A percentile compares a stretch with the other conserved stretches of the same genome.
These are phyloP conservation scores for Psylliodes chrysocephalus DNA, from an alignment of 2,888 invertebrate genomes.

Conservation along the genomic window DNA sequence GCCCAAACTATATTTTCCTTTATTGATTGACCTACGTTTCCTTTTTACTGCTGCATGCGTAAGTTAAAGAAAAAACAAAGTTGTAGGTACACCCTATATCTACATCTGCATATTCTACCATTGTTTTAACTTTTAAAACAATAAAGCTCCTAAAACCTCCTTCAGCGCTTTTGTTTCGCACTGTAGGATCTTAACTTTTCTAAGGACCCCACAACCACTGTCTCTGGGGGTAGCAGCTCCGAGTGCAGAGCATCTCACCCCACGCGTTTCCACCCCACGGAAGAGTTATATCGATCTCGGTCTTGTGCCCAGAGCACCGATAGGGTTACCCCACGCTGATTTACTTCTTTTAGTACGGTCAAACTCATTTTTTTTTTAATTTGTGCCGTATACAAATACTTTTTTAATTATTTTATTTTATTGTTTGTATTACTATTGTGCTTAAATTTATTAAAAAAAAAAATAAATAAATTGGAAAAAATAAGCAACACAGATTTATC, in stretches of 20 bases:
- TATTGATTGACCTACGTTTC: no score
- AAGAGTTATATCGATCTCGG: conserved; percentile 67
- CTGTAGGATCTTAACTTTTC: conserved; percentile 25
- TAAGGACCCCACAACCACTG: conserved; percentile 30
- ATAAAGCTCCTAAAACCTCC: background rate
- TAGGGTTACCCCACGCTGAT: conserved; percentile 46
- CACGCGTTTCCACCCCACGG: conserved; percentile 63
- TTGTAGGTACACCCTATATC: no score
- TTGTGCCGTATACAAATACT: no score
- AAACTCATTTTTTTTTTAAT: background rate
- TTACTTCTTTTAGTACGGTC: conserved; percentile 34
- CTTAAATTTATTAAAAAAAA: background rate
- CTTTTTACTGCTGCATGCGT: no score
- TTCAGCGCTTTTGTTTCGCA: background rate
- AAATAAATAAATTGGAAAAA: background rate
- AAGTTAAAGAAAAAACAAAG: no score
- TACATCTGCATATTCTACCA: no score
- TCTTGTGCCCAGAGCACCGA: conserved; percentile 60
- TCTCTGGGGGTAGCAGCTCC: conserved; percentile 45
- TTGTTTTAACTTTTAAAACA: background rate
- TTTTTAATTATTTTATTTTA: no score
- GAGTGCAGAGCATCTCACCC: conserved; percentile 51
- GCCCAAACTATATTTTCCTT: no score
- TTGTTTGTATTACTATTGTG: no score
- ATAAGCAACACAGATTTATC: background rate